Conservation (phyloP, 2,113 vertebrate species). For the Ondatra zibethicus region DNA sequence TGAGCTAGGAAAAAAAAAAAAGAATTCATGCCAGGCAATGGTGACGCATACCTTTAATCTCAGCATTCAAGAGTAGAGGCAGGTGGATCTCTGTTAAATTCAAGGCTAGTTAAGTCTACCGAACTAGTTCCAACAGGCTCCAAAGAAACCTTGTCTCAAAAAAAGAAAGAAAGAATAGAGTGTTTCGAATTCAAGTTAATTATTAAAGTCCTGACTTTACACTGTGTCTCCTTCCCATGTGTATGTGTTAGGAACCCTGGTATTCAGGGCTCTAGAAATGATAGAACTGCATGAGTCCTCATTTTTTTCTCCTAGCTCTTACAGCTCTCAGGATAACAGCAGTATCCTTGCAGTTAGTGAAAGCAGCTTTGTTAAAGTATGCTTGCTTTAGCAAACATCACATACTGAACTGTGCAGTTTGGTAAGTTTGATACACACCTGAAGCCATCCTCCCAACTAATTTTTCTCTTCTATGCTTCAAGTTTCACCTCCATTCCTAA, state of each 20-base stretch:
- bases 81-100: no score
- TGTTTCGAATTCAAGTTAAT: constrained; percentile 42
- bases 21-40: no score
- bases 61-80: no score
- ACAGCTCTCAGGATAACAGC: background rate
- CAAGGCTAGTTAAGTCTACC: no score
- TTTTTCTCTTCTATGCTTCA: background rate
- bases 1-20: no score
- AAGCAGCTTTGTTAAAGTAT: constrained; percentile 32
- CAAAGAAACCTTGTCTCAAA: no score
- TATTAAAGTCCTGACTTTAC: constrained; percentile 39
- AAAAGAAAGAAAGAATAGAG: background rate
- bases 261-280: constrained; percentile 9
- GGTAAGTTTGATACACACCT: background rate
- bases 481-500: background rate
- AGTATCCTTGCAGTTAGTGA: background rate
- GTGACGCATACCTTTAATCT: no score
- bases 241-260: background rate
- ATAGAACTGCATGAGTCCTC: background rate
- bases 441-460: background rate
- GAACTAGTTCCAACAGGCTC: no score
- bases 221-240: background rate
- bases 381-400: background rate
- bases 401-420: constrained; percentile 3
- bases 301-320: background rate